These are phyloP conservation scores for Gibbula magus DNA, from an alignment of 2,888 invertebrate species.

Conservation along the genomic window DNA sequence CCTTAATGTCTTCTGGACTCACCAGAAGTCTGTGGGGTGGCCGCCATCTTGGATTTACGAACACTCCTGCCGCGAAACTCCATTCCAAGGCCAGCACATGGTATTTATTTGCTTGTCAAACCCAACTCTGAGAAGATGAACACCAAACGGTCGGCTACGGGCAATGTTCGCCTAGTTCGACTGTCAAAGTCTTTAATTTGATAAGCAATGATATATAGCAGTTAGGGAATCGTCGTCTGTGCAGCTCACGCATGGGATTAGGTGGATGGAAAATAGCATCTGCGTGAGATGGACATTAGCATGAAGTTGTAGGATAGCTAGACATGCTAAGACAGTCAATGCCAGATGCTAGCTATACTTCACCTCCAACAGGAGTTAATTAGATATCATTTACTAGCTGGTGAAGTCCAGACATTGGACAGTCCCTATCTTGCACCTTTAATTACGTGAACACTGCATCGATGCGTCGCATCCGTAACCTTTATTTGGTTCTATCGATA, in stretches of 20 bases:
- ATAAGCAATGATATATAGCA: slow-evolving; percentile 4
- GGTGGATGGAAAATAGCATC: slow-evolving; percentile 1
- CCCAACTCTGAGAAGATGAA: neutral
- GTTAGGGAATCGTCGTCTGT: neutral
- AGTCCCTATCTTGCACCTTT: neutral
- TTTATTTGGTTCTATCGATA: neutral
- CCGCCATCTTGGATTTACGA: neutral
- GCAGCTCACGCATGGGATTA: neutral
- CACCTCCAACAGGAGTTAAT: too few relatives aligned
- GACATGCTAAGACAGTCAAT: neutral
- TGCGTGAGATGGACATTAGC: neutral
- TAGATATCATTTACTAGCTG: neutral
- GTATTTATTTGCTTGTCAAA: neutral
- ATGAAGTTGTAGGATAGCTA: neutral
- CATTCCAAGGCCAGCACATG: neutral
- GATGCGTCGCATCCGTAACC: neutral
- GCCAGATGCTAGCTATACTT: too few relatives aligned
- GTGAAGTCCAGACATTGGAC: neutral
- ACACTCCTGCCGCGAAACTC: neutral
- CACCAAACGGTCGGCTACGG: neutral
- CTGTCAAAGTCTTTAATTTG: slow-evolving; percentile 4
- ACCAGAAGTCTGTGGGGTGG: neutral
- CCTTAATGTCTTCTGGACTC: neutral
- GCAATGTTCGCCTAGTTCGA: neutral
- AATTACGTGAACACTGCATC: neutral